Percentiles rank a stretch among this genome's conserved stretches.
Evolutionary conservation across 2,797 vertebrate genomes (phyloP).

Genomic region (Lagocephalus sceleratus): DNA sequence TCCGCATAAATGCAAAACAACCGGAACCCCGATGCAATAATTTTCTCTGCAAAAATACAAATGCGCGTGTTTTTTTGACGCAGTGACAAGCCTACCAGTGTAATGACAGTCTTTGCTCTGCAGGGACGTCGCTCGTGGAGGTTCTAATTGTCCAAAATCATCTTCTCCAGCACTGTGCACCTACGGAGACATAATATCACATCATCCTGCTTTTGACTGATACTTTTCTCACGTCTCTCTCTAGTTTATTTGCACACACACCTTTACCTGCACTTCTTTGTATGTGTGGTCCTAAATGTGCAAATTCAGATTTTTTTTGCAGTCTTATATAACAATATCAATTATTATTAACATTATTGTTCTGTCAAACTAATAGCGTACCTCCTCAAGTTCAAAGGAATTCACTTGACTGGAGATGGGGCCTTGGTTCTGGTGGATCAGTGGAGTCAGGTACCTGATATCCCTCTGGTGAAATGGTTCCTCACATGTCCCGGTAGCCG

Average conservation of each 20-base stretch:
- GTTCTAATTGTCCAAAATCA: slow-evolving; percentile 56
- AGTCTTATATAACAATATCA: too few species aligned
- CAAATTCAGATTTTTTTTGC: too few species aligned
- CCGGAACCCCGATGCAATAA: too few species aligned
- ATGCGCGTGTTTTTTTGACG: neutral
- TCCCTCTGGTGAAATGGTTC: slow-evolving; percentile 12
- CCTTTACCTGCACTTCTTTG: neutral
- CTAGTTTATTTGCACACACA: neutral
- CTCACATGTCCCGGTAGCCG: slow-evolving; percentile 2
- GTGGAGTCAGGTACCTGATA: slow-evolving; percentile 52
- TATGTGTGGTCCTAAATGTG: too few species aligned
- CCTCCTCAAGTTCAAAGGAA: slow-evolving; percentile 82
- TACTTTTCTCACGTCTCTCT: too few species aligned
- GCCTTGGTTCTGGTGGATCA: slow-evolving; percentile 18
- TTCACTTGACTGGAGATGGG: slow-evolving; percentile 48
- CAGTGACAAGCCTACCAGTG: slow-evolving; percentile 54
- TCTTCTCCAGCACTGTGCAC: slow-evolving; percentile 77
- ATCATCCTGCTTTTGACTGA: too few species aligned
- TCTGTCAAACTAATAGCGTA: slow-evolving; percentile 27
- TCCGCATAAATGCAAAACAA: too few species aligned
- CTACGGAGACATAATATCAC: slow-evolving; percentile 42
- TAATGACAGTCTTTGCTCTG: slow-evolving; percentile 32
- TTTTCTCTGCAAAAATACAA: neutral
- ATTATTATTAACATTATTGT: neutral
- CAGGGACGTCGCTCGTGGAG: slow-evolving; percentile 20